Base-by-base conservation (phyloP, 1,140 invertebrate genomes). In the Drosophila kepulauana region DNA sequence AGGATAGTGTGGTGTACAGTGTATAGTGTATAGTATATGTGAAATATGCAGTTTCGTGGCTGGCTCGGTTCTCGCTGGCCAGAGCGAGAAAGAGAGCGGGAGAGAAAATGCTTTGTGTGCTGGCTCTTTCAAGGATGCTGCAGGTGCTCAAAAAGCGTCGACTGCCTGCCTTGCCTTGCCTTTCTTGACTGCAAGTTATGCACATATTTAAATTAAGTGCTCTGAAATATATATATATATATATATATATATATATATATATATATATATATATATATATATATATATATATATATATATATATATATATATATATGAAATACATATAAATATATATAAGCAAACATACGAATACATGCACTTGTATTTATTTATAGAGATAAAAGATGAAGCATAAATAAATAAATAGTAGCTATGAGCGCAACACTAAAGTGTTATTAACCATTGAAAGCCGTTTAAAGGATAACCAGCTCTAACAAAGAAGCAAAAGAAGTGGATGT, bases 201-300 rank as follows among this genome's bases (percentile, higher is more conserved):
- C 82, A 85, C 70, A 85, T 86, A 86, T 85, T 86, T 81, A 75
- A 70, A 85, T 76, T 59, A 78, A 78, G 67, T 79, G 65, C 56
- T 45, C 49, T 59, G 54, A 63, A 85, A 72, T 46, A 70, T 35
- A 56, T 51, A 52, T 16, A 54, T 11, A 25, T 16, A 1, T 1
- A 16, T 16, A 16, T 16, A 25, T 15, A 52, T 45, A 3, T n/a
- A 41, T 10, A 51, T n/a, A 57, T 15, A 16, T 16, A 16, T 16
- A 20, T 20, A 20, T n/a, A n/a, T n/a, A n/a, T 10, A 52, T n/a
- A 57, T 15, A 20, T 20, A 20, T 20, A 25, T 25, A 25, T 16
- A 35, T 8, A 16, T 49, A 49, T 7, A 62, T 54, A 46, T 45
- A 46, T 52, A 11, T n/a, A 72, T 46, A 70, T 35, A 56, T 51